phyloP scores from a whole-genome alignment of 1,140 invertebrate genomes.

The Myzus persicae region DNA sequence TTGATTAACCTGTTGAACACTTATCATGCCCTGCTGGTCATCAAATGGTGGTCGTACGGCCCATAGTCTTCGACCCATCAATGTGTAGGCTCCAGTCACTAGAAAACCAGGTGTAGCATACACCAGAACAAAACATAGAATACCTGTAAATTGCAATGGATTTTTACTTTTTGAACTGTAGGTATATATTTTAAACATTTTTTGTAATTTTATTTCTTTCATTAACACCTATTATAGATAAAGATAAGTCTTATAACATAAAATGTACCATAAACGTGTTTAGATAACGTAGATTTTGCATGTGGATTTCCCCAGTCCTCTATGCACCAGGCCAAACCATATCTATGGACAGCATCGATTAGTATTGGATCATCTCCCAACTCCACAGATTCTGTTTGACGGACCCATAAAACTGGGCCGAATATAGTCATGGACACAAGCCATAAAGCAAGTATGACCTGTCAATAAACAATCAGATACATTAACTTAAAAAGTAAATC shows the following conservation, averaged over 20 bases:
- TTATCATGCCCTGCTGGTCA: constrained; percentile 68
- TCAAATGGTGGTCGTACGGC: constrained; percentile 73
- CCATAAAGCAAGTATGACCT: constrained; percentile 72
- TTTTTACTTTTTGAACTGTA: background rate
- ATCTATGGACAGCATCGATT: constrained; percentile 58
- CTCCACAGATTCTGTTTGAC: constrained; percentile 65
- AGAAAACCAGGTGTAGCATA: constrained; percentile 78
- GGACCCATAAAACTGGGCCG: constrained; percentile 71
- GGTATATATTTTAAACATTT: background rate
- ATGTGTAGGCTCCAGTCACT: constrained; percentile 73
- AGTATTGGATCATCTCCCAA: constrained; percentile 64
- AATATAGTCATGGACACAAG: constrained; percentile 73
- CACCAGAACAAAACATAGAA: constrained; percentile 75
- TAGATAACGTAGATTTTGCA: constrained; percentile 16
- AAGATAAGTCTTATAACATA: background rate
- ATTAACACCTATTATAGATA: background rate
- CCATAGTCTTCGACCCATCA: constrained; percentile 77
- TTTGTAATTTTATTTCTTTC: background rate
- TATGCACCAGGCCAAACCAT: constrained; percentile 69
- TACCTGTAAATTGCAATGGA: constrained; percentile 65
- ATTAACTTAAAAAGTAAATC: background rate
- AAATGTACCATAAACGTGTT: constrained; percentile 59
- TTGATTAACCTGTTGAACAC: constrained; percentile 70
- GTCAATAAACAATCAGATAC: constrained; percentile 31
- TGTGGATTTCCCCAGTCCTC: constrained; percentile 68